Base-by-base conservation (phyloP, 2,888 invertebrate species). In the Pegoplata infirma region DNA sequence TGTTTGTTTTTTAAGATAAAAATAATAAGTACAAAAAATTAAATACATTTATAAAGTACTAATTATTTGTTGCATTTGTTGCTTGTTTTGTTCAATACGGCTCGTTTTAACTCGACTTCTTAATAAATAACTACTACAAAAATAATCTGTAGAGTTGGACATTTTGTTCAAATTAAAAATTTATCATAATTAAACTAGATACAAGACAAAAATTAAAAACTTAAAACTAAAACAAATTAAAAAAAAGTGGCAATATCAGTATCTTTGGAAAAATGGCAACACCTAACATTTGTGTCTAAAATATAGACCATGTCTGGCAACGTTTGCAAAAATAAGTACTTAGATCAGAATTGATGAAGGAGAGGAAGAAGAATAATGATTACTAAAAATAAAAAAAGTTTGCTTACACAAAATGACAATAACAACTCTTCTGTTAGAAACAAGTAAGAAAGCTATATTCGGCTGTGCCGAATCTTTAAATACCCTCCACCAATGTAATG, bases 61-160 rank as follows among this genome's bases (percentile, higher is more conserved):
- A 28, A 61, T 28, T 49, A 32, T 49, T 8, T 21, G 36, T 56
- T 53, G 56, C 5, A 40, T 32, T 32, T 10, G 12, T 19, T 47
- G n/a, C 36, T 47, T 25, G 4, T 44, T 36, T 49, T 58, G 21
- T 23, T 21, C 7, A 44, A 32, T 32, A 32, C 12, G 32, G 8
- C 32, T 2, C 32, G 8, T 32, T 32, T 32, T 10, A 32, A 32
- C 8, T 10, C 32, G 32, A 10, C 5, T 28, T 12, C 12, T 32
- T 10, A 32, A 10, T n/a, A 10, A 32, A 10, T 32, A 32, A 63
- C 75, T 75, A 75, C 67, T n/a, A n/a, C n/a, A n/a, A 68, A 68
- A 74, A 67, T 55, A 75, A 56, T 68, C 46, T 61, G 74, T 75
- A 75, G 61, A 55, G 61, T 74, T 53, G 74, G 55, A 74, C 74